Percentiles rank a stretch among this genome's conserved stretches.
Evolutionary conservation across 2,888 invertebrate species (phyloP).

Genomic region (Portevinia maculata): DNA sequence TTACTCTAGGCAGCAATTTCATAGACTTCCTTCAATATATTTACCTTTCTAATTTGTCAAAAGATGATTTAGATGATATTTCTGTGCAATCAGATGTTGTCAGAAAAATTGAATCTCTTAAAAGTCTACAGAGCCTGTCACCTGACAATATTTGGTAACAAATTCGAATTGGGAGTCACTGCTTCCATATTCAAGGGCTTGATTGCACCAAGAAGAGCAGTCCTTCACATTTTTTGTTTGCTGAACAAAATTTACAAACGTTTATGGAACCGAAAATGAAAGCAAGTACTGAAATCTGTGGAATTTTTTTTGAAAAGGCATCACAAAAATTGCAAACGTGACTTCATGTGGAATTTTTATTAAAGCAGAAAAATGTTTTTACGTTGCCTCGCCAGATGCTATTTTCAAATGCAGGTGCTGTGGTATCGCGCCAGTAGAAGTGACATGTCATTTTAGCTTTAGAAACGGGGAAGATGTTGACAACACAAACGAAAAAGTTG

Average conservation of each 20-base stretch:
- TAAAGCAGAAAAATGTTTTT: not conserved
- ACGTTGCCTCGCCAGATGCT: not conserved
- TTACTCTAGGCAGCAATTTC: too few species aligned
- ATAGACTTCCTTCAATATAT: too few species aligned
- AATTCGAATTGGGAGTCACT: conserved; percentile 3
- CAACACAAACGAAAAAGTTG: not conserved
- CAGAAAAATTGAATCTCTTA: too few species aligned
- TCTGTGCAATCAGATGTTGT: too few species aligned
- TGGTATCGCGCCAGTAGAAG: conserved; percentile 1
- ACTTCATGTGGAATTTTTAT: conserved; percentile 10
- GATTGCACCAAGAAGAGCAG: not conserved
- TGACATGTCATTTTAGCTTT: conserved; percentile 3
- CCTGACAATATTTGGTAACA: too few species aligned
- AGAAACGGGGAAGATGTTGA: conserved; percentile 8
- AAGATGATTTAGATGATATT: too few species aligned
- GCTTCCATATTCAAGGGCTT: not conserved
- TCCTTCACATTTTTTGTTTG: not conserved
- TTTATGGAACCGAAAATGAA: conserved; percentile 8
- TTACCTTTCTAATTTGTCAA: too few species aligned
- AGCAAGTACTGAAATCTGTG: conserved; percentile 13
- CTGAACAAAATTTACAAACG: conserved; percentile 3
- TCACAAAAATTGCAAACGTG: not conserved
- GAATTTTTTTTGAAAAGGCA: not conserved
- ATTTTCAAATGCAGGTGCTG: conserved; percentile 7
- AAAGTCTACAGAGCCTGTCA: too few species aligned